These are phyloP conservation scores for Enteromius afrohamiltoni DNA, from an alignment of 2,797 vertebrate species.

Conservation along the genomic window DNA sequence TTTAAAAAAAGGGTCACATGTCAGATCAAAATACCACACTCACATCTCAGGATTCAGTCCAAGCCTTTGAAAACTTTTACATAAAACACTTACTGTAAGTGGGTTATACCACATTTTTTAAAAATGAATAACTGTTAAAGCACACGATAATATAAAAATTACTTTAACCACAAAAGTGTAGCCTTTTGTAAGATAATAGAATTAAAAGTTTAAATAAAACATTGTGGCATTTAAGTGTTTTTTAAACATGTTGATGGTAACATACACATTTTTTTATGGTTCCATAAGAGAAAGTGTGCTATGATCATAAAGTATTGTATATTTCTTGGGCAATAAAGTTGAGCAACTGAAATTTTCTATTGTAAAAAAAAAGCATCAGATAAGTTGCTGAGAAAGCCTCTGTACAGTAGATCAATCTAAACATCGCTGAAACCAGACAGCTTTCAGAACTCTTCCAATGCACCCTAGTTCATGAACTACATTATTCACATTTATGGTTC, in stretches of 20 bases:
- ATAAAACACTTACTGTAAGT: neutral
- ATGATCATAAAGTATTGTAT: neutral
- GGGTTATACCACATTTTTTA: neutral
- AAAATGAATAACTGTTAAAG: neutral
- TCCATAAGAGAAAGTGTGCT: neutral
- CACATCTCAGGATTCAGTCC: neutral
- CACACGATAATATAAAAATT: neutral
- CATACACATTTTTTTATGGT: neutral
- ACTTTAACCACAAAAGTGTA: neutral
- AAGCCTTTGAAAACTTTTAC: neutral
- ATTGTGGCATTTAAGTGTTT: neutral
- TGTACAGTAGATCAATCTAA: slow-evolving; percentile 15
- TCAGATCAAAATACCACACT: neutral
- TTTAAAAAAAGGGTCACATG: neutral
- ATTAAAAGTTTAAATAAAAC: neutral
- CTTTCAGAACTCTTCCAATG: slow-evolving; percentile 12
- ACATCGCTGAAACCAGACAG: neutral
- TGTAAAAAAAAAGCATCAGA: neutral
- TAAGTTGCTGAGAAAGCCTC: neutral
- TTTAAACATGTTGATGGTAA: neutral
- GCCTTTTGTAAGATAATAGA: neutral
- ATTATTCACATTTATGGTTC: slow-evolving; percentile 45
- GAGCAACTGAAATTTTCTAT: neutral
- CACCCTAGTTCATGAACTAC: slow-evolving; percentile 21
- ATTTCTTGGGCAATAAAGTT: neutral